Conservation (phyloP, 2,113 vertebrate species). For the Sinocyclocheilus maitianheensis region DNA sequence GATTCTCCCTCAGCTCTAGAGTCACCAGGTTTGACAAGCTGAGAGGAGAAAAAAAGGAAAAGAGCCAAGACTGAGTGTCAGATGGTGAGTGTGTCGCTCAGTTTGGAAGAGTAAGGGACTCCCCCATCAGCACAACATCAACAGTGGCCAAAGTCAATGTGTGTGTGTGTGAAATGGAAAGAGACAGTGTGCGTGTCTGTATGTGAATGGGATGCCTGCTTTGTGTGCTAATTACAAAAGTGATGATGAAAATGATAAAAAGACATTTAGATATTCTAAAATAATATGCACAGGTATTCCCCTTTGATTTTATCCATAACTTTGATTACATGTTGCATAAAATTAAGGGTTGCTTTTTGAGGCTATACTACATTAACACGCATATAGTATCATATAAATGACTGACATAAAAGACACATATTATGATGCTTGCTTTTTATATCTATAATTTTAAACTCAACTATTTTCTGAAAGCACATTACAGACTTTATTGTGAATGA, state of each 20-base stretch:
- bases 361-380: not conserved
- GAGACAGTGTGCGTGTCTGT: not conserved
- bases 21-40: conserved; percentile 97
- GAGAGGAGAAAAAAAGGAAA: conserved; percentile 19
- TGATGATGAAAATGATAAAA: not conserved
- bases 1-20: conserved; percentile 94
- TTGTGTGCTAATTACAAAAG: not conserved
- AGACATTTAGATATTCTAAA: not conserved
- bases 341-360: not conserved
- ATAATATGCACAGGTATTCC: not conserved
- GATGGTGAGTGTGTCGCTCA: conserved; percentile 47
- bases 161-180: not conserved
- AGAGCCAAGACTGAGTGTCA: not conserved
- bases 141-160: conserved; percentile 22
- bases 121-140: conserved; percentile 26
- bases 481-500: not conserved
- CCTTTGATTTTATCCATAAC: not conserved
- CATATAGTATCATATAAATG: not conserved
- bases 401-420: not conserved
- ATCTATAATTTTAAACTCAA: too few species aligned
- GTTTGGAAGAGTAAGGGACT: conserved; percentile 35
- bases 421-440: not conserved
- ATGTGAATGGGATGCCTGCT: not conserved
- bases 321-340: not conserved
- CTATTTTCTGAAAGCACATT: not conserved